Base-by-base conservation (phyloP, 1,140 invertebrate species). In the Melanaphis sacchari region DNA sequence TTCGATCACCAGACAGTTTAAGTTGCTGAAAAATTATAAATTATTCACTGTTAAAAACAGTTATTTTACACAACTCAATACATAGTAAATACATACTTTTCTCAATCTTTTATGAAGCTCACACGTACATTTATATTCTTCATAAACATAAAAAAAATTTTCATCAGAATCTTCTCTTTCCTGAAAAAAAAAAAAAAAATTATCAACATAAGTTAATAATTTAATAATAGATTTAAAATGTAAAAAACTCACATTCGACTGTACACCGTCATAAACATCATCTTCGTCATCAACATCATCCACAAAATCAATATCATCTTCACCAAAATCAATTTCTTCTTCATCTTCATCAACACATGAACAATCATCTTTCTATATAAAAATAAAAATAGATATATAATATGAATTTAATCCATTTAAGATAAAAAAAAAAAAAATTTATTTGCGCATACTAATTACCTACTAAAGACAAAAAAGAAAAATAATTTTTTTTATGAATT, bases 121-220 rank as follows among this genome's bases (percentile, higher is more conserved):
- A 88, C 94, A 94, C 4, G 41, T 84, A 90, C 94, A 94, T 31
- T 93, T 90, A 46, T 93, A 18, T 49, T 49, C 46, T 49, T 49
- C 90, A 54, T 94, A 82, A 54, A 92, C 40, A 89, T 93, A 93
- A 40, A 91, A 93, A 93, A 93, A 94, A 26, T 76, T 90, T 36
- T 88, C 66, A 59, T 94, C 94, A 49, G 54, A 76, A 90, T 94
- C 82, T 93, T 94, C 94, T 49, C 94, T 94, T 93, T 94, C 94
- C 93, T 93, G 76, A 93, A 87, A 89, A 54, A 18, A 93, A 94
- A 94, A 94, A 95, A 59, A n/a, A 18, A 18, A 76, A 0, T n/a
- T n/a, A 95, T 95, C 54, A 84, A 94, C 9, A 46, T 93, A 38
- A 94, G 93, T 85, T 59, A 8, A 22, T 76, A n/a, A 43, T 66